Evolutionary conservation across 2,113 vertebrate genomes (phyloP).

Genomic region (Galemys pyrenaicus): DNA sequence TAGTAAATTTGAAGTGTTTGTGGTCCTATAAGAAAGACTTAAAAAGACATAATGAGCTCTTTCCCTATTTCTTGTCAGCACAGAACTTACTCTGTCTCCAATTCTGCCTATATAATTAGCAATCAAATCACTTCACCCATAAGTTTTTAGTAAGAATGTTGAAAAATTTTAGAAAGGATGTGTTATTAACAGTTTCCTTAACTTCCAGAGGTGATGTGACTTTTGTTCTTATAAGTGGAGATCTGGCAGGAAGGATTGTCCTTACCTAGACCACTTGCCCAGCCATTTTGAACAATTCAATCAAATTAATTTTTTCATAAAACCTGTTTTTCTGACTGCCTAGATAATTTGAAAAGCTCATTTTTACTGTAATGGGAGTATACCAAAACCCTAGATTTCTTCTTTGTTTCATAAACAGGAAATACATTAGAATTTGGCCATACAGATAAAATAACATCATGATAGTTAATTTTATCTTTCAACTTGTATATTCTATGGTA

Average conservation of each 20-base stretch:
- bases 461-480: not conserved
- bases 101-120: not conserved
- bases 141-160: not conserved
- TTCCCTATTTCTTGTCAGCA: not conserved
- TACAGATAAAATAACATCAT: not conserved
- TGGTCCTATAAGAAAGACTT: not conserved
- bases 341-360: not conserved
- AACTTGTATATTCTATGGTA: not conserved
- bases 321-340: not conserved
- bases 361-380: not conserved
- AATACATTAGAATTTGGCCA: not conserved
- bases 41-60: not conserved
- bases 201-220: not conserved
- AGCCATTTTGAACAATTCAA: not conserved
- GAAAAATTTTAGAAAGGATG: not conserved
- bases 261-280: not conserved
- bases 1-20: not conserved
- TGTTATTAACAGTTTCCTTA: not conserved
- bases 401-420: not conserved
- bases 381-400: not conserved
- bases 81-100: not conserved
- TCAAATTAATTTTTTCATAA: not conserved
- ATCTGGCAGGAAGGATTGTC: not conserved
- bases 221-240: not conserved
- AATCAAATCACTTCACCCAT: not conserved